Evolutionary conservation across 2,113 vertebrate genomes (phyloP), one percentile per base, ranked within the genome.

Genomic region (Chloropsis hardwickii): DNA sequence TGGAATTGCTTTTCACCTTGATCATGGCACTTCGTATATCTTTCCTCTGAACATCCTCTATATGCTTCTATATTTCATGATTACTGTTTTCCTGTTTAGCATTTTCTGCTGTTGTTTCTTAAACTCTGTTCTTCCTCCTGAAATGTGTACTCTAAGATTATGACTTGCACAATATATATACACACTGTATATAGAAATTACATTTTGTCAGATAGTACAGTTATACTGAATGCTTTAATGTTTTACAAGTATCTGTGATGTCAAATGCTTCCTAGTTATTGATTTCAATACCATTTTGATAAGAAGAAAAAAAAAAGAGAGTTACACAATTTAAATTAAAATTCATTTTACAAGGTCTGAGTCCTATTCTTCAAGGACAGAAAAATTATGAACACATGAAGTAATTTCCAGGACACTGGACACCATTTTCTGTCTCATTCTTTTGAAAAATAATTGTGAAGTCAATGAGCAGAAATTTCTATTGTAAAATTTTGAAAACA

Each of bases 1-100:
- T 81, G 71, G 81, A 94, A 90, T 81, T 96, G n/a, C 27, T 91
- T 96, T 96, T 94, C 56, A 73, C 33, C 27, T 78, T 91, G 45
- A 67, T 91, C 45, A 50, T 33, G 17, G 31, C 47, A 83, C 18
- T 76, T 71, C 15, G 1, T 82, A 35, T 80, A 31, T 37, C 29
- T 96, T 73, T 53, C 27, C 18, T 87, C 42, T 54, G 21, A 90
- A 76, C 28, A 57, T 64, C 22, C n/a, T 53, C 12, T 86, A 23
- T 48, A 44, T 44, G 3, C 14, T 70, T 50, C 51, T 57, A 45
- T 39, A n/a, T 42, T 45, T 90, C 24, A 58, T 40, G 24, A 86
- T 74, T 53, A 80, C 42, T 29, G 17, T 33, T 71, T 94, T 66
- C 47, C 28, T 57, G 12, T 47, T n/a, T 18, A 62, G 3, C 12